phyloP scores from a whole-genome alignment of 2,888 invertebrate species.

The Beris chalybata region DNA sequence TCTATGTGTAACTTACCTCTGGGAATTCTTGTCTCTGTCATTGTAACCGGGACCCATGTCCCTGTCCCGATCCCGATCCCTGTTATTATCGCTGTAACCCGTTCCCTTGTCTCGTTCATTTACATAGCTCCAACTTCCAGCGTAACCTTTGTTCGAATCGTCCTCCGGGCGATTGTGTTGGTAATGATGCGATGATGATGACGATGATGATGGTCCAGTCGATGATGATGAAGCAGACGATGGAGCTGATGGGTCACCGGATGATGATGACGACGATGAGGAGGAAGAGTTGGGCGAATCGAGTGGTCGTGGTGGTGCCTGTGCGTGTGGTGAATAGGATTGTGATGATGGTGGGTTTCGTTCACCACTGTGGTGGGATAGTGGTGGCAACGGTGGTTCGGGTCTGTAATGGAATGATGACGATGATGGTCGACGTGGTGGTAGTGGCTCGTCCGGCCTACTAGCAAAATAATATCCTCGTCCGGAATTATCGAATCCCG shows the following conservation, averaged over 20 bases:
- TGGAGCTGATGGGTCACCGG: constrained; percentile 23
- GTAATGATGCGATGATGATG: constrained; percentile 36
- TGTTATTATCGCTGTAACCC: constrained; percentile 43
- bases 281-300: constrained; percentile 28
- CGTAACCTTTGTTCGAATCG: constrained; percentile 41
- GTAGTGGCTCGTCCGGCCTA: constrained; percentile 50
- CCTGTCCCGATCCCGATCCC: constrained; percentile 28
- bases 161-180: constrained; percentile 28
- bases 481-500: constrained; percentile 66
- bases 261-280: constrained; percentile 31
- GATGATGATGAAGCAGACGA: constrained; percentile 36
- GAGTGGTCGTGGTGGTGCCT: constrained; percentile 32
- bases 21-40: constrained; percentile 45
- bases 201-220: constrained; percentile 34
- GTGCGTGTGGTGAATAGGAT: constrained; percentile 36
- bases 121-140: constrained; percentile 43
- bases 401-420: constrained; percentile 33
- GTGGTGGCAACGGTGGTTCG: constrained; percentile 33
- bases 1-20: constrained; percentile 49
- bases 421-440: constrained; percentile 30
- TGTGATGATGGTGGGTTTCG: constrained; percentile 24
- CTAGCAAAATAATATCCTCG: constrained; percentile 66
- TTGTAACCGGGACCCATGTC: constrained; percentile 28
- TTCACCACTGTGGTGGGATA: constrained; percentile 13
- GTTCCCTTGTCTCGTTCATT: constrained; percentile 43